Percentiles rank a stretch among this genome's conserved stretches.
Evolutionary conservation across 2,797 vertebrate species (phyloP).

Genomic region (Alca torda): DNA sequence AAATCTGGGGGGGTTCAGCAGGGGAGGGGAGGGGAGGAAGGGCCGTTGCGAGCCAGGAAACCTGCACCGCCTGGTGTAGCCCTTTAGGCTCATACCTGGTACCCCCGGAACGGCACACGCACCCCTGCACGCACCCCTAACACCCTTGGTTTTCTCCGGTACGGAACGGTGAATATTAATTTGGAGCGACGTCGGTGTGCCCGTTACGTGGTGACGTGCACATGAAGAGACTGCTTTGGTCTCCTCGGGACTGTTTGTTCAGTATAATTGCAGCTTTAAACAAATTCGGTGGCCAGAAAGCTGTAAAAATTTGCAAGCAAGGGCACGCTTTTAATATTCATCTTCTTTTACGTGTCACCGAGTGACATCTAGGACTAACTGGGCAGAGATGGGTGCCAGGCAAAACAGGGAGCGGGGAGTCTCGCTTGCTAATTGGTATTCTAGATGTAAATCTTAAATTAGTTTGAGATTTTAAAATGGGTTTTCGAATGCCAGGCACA

Average conservation of each 20-base stretch:
- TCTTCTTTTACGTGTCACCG: conserved; percentile 60
- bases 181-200: not conserved
- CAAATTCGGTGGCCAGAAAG: conserved; percentile 49
- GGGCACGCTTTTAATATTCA: conserved; percentile 74
- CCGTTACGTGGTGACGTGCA: not conserved
- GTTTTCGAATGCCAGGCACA: conserved; percentile 77
- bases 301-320: conserved; percentile 56
- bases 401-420: conserved; percentile 29
- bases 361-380: conserved; percentile 55
- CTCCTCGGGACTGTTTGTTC: conserved; percentile 55
- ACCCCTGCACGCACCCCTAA: rapidly evolving
- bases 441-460: conserved; percentile 72
- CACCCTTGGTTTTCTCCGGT: not conserved
- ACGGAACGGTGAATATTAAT: not conserved
- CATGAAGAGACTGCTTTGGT: not conserved
- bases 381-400: conserved; percentile 67
- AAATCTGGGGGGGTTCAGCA: not conserved
- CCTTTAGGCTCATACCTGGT: not conserved
- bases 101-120: rapidly evolving
- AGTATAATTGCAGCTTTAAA: conserved; percentile 46
- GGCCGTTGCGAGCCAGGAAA: not conserved
- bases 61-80: rapidly evolving
- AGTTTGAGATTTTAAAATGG: conserved; percentile 73
- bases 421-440: conserved; percentile 69
- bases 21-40: not conserved